These are phyloP conservation scores for Sciurus carolinensis DNA, from an alignment of 2,797 vertebrate genomes.

Conservation along the genomic window DNA sequence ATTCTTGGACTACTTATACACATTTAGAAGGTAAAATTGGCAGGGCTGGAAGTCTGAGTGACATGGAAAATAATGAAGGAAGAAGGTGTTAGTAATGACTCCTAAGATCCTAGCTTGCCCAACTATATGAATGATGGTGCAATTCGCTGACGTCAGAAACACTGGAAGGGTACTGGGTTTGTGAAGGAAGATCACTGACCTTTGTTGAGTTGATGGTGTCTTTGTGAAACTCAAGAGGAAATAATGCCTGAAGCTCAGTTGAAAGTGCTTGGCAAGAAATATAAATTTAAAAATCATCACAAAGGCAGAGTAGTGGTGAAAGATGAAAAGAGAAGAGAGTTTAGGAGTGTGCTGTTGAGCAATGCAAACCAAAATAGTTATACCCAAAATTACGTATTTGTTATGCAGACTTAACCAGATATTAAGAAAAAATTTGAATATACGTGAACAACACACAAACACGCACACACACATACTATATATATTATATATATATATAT, in stretches of 20 bases:
- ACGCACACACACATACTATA: no score
- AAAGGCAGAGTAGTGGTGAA: background rate
- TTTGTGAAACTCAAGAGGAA: background rate
- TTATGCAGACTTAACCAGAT: background rate
- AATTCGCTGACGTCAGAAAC: background rate
- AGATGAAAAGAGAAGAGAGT: background rate
- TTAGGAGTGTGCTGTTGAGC: background rate
- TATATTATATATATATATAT: no score
- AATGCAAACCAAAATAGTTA: background rate
- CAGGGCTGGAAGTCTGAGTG: background rate
- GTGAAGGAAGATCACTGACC: background rate
- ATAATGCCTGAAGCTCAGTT: background rate
- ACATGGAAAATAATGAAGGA: background rate
- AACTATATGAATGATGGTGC: background rate
- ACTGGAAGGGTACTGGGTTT: background rate
- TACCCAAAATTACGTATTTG: background rate
- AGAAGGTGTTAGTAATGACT: no score
- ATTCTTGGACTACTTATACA: background rate
- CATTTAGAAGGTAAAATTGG: background rate
- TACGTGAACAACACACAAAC: no score
- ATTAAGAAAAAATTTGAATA: background rate
- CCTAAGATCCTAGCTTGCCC: background rate
- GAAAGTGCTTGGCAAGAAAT: background rate
- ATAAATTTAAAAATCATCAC: background rate
- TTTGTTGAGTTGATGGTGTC: background rate